These are phyloP conservation scores for Drosophila kurseongensis DNA, from an alignment of 1,140 invertebrate genomes.

Conservation along the genomic window DNA sequence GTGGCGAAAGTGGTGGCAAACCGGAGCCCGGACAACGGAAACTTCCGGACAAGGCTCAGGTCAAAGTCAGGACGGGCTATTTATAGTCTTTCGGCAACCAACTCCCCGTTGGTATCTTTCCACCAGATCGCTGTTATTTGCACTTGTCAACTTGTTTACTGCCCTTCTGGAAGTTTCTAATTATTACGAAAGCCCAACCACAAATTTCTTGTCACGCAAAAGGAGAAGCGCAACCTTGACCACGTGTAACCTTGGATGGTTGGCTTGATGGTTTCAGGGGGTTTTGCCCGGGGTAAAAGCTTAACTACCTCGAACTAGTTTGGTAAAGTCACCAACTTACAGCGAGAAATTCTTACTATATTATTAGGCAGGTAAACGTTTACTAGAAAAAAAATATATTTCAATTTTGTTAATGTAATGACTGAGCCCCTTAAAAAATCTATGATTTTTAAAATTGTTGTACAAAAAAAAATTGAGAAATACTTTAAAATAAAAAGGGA, in stretches of 20 bases:
- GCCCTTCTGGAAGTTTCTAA: constrained; percentile 43
- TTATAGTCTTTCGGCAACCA: constrained; percentile 32
- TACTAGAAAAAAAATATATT: no score
- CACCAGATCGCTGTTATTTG: constrained; percentile 41
- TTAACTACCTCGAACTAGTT: constrained; percentile 28
- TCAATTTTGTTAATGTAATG: no score
- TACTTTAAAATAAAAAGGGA: no score
- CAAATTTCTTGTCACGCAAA: constrained; percentile 46
- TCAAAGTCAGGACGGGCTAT: constrained; percentile 41
- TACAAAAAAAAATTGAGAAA: no score
- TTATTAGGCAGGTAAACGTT: background rate
- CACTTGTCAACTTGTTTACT: constrained; percentile 62
- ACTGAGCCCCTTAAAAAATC: no score
- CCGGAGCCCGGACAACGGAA: constrained; percentile 7
- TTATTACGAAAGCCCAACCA: constrained; percentile 33
- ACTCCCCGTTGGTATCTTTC: constrained; percentile 20
- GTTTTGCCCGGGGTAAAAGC: background rate
- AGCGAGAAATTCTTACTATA: background rate
- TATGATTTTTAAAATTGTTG: no score
- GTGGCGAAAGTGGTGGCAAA: background rate
- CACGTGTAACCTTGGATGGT: constrained; percentile 36
- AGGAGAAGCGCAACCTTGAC: constrained; percentile 45
- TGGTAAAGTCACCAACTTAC: background rate
- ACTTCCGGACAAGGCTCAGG: constrained; percentile 24
- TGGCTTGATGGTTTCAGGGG: background rate